Evolutionary conservation across 2,888 invertebrate genomes (phyloP), one percentile per base, ranked within the genome.

Genomic region (Itoplectis maculator): DNA sequence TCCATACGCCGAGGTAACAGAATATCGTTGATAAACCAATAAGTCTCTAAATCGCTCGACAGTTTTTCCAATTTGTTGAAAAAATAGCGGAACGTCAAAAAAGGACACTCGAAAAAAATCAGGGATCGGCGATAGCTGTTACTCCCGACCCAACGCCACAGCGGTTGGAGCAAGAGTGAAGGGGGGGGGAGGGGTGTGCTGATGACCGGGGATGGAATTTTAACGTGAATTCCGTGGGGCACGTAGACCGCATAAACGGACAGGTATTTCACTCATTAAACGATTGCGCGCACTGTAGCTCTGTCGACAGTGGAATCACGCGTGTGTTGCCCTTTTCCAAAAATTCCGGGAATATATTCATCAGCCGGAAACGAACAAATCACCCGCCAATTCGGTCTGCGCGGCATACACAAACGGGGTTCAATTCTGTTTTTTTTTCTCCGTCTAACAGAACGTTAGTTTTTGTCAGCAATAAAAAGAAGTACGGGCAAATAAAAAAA

Each of bases 241-340:
- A 47, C 56, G 20, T 18, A 37, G 49, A 70, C 59, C 56, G 56
- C 73, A 59, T 63, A 70, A 61, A 69, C 69, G 49, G 42, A 65
- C 65, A 70, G 75, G 70, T 66, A 76, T 69, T 75, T 56, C 63
- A 75, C 54, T 75, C 79, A 56, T 68, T 59, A 63, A 75, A 75
- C 45, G 68, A 66, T 68, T 69, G 68, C 35, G 20, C 35, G 35
- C 29, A 7, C 61, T 23, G 29, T 11, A 49, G 35, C 45, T 47
- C 61, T 74, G 45, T 56, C 45, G 54, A 47, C 63, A 70, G 35
- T 65, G 63, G 56, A 56, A 69, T 65, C 51, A 75, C 56, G 42
- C 56, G 42, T 45, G 68, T 59, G 68, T 45, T 49, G 49, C 35
- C 4, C 9, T 49, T 23, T 70, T 29, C 35, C 9, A 68, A 79